Base-by-base conservation (phyloP, 2,113 vertebrate genomes). In the Tor tambroides region DNA sequence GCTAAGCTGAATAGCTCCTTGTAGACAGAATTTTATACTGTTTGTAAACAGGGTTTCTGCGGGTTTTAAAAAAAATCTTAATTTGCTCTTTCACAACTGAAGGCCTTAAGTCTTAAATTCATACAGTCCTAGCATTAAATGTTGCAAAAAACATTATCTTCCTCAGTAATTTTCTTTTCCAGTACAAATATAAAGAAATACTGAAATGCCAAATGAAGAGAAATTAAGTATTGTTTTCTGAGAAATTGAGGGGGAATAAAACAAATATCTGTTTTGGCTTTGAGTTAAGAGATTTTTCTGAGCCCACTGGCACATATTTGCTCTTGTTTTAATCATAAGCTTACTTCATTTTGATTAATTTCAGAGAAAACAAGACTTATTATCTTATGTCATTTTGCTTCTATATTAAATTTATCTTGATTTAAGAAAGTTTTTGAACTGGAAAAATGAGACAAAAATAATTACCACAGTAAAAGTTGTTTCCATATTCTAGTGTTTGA, bases 1-100 rank as follows among this genome's bases (percentile, higher is more conserved):
- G 32, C 23, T 80, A 59, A 67, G 38, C n/a, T 46, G n/a, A 81
- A 81, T 43, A 32, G 4, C 69, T 72, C 69, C 69, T 72, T 35
- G 11, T 9, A 69, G 15, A 23, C 32, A 41, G 9, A 23, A 72
- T 38, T 38, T 5, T 9, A 38, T 21, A 35, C 19, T 38, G 69
- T 11, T 59, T 56, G 7, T 59, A 59, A 23, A 10, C 56, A 61
- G 21, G 56, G 56, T 61, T 61, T 61, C 56, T 61, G 21, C 8
- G 10, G 21, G 21, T 41, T 9, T 72, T 41, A 5, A 35, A 69
- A 35, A 28, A 69, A 32, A 15, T 59, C 54, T 23, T 59, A 23
- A 23, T 59, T 59, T 59, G 54, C 6, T 21, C 2, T 23, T 23
- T 0, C 6, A 59, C 54, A 9, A 23, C 7, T 9, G 7, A 59